Evolutionary conservation across 2,797 vertebrate species (phyloP), one percentile per base, ranked within the genome.

Genomic region (Cossypha niveicapilla): DNA sequence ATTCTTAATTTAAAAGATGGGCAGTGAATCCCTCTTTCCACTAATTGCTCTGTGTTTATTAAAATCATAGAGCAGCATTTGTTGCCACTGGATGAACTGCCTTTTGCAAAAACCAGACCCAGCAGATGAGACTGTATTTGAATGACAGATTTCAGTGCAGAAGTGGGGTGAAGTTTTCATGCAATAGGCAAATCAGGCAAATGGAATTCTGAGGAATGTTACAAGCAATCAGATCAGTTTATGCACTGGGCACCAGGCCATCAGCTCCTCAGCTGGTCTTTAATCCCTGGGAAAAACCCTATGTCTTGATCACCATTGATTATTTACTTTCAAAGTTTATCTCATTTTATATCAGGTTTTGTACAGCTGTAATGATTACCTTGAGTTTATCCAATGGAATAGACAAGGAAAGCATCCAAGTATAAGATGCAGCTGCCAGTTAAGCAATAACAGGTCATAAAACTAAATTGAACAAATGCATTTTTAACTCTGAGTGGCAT

Each of bases 401-500:
- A 63, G 80, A 83, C 61, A 72, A 86, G 58, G 28, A 86, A 70
- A 68, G 63, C 70, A 82, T 70, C 86, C 90, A 94, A 94, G 34
- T 54, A 25, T 10, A 84, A 97, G 88, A 97, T 90, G 79, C 91
- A 95, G 80, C 67, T 95, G 92, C 89, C 82, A 94, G 58, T 91
- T 94, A 93, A 67, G 86, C 88, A 95, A 93, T 96, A 96, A 94
- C 73, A 78, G 93, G 88, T 80, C 95, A 94, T 96, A 96, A 97
- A 97, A 92, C 35, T 91, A 95, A 97, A 96, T 84, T 74, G 92
- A 91, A 95, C 92, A 97, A 97, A 84, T 89, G 81, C 53, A 71
- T 86, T 97, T 96, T 97, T 96, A 96, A 97, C 97, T 96, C 81
- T 63, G 85, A 96, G 90, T 63, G 91, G 35, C 72, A 80, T 41